phyloP scores from a whole-genome alignment of 2,888 invertebrate genomes.

The Pherbina coryleti region DNA sequence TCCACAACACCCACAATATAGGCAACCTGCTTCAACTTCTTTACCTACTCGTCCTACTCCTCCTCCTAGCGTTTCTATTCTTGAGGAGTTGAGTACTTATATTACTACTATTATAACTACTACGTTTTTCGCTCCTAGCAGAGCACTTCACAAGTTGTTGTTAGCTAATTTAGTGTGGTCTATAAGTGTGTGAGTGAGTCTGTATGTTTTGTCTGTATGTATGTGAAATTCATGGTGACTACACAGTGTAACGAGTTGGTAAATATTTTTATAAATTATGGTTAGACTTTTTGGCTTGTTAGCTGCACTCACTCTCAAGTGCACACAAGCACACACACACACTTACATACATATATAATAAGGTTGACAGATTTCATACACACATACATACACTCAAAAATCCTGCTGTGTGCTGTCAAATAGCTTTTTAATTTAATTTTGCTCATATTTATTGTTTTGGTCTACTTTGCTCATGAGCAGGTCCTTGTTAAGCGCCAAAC shows the following conservation, averaged over 20 bases:
- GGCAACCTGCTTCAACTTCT: neutral
- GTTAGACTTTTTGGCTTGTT: slow-evolving; percentile 64
- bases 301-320: slow-evolving; percentile 50
- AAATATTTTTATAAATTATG: slow-evolving; percentile 57
- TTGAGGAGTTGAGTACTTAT: neutral
- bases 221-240: neutral
- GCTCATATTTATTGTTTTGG: too few relatives aligned
- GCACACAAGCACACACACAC: slow-evolving; percentile 4
- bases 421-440: too few relatives aligned
- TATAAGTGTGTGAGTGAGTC: too few relatives aligned
- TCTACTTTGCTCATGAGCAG: too few relatives aligned
- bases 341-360: too few relatives aligned
- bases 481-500: too few relatives aligned
- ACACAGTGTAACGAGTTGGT: neutral
- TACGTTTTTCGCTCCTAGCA: neutral
- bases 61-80: neutral
- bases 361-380: too few relatives aligned
- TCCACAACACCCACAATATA: neutral
- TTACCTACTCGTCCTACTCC: too few relatives aligned
- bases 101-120: neutral
- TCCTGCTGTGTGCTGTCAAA: too few relatives aligned
- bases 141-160: too few relatives aligned
- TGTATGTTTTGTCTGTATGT: neutral
- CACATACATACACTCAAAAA: too few relatives aligned
- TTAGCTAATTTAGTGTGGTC: too few relatives aligned